These are phyloP conservation scores for Phalera bucephala DNA, from an alignment of 2,888 invertebrate genomes.

Conservation along the genomic window DNA sequence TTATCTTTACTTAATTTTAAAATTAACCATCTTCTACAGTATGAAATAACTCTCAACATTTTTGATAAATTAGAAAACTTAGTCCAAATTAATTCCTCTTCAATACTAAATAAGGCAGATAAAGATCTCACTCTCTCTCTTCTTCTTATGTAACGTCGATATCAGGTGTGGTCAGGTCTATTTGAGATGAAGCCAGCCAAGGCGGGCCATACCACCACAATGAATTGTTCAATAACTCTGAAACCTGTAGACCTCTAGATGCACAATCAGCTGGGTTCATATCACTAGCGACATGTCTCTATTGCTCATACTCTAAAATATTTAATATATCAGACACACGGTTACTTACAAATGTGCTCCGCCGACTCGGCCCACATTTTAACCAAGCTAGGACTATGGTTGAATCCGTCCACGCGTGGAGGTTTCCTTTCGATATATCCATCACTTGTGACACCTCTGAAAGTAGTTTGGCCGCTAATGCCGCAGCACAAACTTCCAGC, in stretches of 20 bases:
- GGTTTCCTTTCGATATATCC: neutral
- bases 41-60: conserved; percentile 2
- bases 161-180: neutral
- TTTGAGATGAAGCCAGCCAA: neutral
- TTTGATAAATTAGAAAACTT: conserved; percentile 1
- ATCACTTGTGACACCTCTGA: conserved; percentile 2
- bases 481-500: conserved; percentile 10
- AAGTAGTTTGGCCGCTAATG: conserved; percentile 5
- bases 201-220: conserved; percentile 6
- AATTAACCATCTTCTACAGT: neutral
- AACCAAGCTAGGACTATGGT: conserved; percentile 6
- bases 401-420: conserved; percentile 4
- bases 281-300: neutral
- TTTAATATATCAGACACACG: conserved; percentile 1
- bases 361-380: neutral
- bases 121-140: neutral
- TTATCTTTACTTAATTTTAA: neutral
- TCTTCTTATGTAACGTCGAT: conserved; percentile 7
- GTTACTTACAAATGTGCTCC: conserved; percentile 5
- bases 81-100: neutral
- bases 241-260: neutral
- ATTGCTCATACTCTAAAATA: neutral
- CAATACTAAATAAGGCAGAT: neutral
- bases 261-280: conserved; percentile 4
- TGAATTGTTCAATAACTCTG: neutral